Evolutionary conservation across 2,888 invertebrate genomes (phyloP), one percentile per base, ranked within the genome.

Genomic region (Colletes collaris): DNA sequence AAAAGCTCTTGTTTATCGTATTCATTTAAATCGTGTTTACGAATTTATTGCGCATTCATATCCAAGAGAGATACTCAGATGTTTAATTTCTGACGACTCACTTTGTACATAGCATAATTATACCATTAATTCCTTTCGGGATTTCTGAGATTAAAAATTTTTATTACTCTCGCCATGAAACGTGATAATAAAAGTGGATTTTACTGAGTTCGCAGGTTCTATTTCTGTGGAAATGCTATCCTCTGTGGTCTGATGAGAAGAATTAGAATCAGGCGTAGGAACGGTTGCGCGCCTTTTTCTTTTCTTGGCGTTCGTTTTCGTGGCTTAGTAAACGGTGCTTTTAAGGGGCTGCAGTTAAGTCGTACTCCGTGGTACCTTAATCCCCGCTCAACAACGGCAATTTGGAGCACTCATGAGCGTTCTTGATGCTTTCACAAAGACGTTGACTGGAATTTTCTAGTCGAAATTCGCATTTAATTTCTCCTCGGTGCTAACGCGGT

Each of bases 261-360:
- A 66, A 66, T 72, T 62, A 67, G 50, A 68, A 62, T 59, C 64
- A 50, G 50, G 52, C 8, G 37, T 37, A 44, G 4, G 56, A 62
- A 70, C 59, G 40, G 53, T 62, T 44, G 52, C 19, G 55, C 19
- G 2, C 59, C 19, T 49, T 27, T 56, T 19, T 62, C 27, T 50
- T 55, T 56, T 49, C 37, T 19, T 13, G 5, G 16, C 13, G 11
- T 49, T 44, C 55, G 49, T 0, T 52, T 19, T 3, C 10, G 5
- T 19, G 50, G 55, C 44, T 71, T 37, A 10, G 63, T 69, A 73
- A 83, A 82, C 63, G 79, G 56, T 27, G 68, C 72, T 79, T 73
- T 82, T 75, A 79, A 82, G 79, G 55, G 56, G 35, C 46, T 37
- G 50, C 69, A 66, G 76, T 79, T 83, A 70, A 73, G 64, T 73